A percentile compares a stretch with the other conserved stretches of the same genome.
phyloP scores from a whole-genome alignment of 2,113 vertebrate species.

The Maccullochella peelii region DNA sequence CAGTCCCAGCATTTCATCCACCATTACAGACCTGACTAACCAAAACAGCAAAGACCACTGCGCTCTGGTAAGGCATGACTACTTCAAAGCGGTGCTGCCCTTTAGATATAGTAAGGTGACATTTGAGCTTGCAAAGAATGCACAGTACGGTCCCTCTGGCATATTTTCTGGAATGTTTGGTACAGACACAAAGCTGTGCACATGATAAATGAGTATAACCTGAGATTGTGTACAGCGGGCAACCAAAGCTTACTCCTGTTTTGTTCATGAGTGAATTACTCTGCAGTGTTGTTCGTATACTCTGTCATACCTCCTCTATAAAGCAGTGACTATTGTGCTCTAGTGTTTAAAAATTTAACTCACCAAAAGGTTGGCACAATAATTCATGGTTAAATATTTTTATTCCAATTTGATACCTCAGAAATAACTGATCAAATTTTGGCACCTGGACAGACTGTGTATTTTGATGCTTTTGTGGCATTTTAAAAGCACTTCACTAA shows the following conservation, averaged over 20 bases:
- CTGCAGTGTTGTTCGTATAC: constrained; percentile 13
- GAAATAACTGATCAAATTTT: constrained; percentile 18
- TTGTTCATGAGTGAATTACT: constrained; percentile 41
- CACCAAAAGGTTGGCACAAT: constrained; percentile 16
- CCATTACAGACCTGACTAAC: constrained; percentile 94
- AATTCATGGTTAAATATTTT: constrained; percentile 16
- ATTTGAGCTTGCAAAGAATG: constrained; percentile 59
- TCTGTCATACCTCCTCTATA: constrained; percentile 20
- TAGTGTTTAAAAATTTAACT: constrained; percentile 29
- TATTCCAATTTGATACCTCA: constrained; percentile 27
- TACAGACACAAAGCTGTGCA: constrained; percentile 47
- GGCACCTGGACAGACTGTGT: neutral
- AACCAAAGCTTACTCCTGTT: constrained; percentile 33
- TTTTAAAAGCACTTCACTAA: constrained; percentile 64
- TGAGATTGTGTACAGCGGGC: constrained; percentile 41
- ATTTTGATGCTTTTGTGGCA: constrained; percentile 44
- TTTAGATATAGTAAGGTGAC: constrained; percentile 67
- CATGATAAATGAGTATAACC: constrained; percentile 64
- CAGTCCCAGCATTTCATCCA: constrained; percentile 92
- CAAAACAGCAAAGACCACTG: constrained; percentile 98
- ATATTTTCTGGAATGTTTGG: constrained; percentile 51
- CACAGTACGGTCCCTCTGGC: constrained; percentile 38
- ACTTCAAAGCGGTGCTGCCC: constrained; percentile 53
- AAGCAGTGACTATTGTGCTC: constrained; percentile 13
- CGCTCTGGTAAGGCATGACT: constrained; percentile 88